Conservation (phyloP, 2,113 vertebrate genomes). For the Dasyprocta punctata region DNA sequence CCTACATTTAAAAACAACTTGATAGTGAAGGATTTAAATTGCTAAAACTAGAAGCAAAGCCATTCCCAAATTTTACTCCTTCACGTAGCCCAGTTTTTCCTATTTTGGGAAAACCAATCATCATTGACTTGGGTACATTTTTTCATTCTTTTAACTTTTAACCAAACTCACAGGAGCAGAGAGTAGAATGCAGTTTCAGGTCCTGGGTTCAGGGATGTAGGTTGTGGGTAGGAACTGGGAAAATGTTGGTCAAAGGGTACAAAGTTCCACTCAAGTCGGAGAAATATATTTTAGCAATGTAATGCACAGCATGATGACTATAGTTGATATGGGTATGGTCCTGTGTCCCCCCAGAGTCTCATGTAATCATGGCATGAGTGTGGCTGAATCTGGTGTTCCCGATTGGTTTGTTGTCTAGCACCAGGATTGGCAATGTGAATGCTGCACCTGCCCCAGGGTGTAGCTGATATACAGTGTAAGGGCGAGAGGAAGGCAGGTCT, state of each 20-base stretch:
- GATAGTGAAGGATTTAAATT: background rate
- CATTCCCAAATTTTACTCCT: background rate
- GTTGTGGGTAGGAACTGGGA: background rate
- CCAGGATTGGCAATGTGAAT: too few species aligned
- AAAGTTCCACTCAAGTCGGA: background rate
- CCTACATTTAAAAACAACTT: slow-evolving; percentile 43
- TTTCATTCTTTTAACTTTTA: slow-evolving; percentile 2
- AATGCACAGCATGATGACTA: background rate
- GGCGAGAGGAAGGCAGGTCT: too few species aligned
- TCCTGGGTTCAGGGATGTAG: background rate
- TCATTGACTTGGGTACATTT: background rate
- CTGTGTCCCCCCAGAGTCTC: too few species aligned
- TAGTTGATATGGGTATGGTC: too few species aligned
- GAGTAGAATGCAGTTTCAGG: background rate
- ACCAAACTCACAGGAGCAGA: background rate
- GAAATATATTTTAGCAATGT: background rate
- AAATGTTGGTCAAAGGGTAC: background rate
- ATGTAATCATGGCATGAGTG: too few species aligned
- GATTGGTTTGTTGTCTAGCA: too few species aligned
- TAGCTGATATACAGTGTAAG: too few species aligned
- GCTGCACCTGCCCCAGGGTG: too few species aligned
- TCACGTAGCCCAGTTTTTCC: background rate
- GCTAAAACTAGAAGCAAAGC: slow-evolving; percentile 7
- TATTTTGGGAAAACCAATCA: background rate
- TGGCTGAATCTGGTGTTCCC: too few species aligned